Evolutionary conservation across 2,797 vertebrate genomes (phyloP).

Genomic region (Sebastolobus altivelis): DNA sequence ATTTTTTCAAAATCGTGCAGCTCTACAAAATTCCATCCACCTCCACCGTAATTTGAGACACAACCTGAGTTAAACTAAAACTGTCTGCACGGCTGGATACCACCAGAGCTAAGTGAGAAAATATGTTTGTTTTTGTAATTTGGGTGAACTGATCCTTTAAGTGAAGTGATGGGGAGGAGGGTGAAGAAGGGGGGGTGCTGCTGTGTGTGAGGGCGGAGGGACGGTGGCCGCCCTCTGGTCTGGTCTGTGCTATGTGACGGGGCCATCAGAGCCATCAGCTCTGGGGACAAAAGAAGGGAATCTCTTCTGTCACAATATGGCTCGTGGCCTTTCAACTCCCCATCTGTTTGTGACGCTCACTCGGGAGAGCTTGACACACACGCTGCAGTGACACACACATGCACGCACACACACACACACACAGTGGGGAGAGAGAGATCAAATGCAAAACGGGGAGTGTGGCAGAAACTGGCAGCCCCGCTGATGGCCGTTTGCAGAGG

Average conservation of each 20-base stretch:
- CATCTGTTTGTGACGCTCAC: conserved; percentile 86
- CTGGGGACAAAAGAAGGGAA: conserved; percentile 82
- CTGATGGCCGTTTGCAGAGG: conserved; percentile 76
- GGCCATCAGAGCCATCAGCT: conserved; percentile 65
- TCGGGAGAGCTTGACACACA: conserved; percentile 58
- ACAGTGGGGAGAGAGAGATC: not conserved
- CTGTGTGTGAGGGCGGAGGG: conserved; percentile 26
- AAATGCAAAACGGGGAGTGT: conserved; percentile 48
- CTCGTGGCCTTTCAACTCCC: conserved; percentile 89
- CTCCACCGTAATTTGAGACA: not conserved
- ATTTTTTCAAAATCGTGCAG: too few relatives aligned
- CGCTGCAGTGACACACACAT: conserved; percentile 50
- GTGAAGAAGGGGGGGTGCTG: conserved; percentile 7
- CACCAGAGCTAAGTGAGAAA: not conserved
- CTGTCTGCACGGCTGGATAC: not conserved
- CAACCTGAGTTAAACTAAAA: not conserved
- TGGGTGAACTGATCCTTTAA: conserved; percentile 20
- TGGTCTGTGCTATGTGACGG: conserved; percentile 47
- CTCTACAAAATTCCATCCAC: not conserved
- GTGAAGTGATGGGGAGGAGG: not conserved
- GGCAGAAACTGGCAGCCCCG: conserved; percentile 77
- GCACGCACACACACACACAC: conserved; percentile 17
- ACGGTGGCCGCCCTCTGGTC: conserved; percentile 56
- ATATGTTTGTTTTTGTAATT: conserved; percentile 16
- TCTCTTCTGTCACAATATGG: conserved; percentile 88